phyloP scores from a whole-genome alignment of 2,113 vertebrate species.

The Mohoua ochrocephala region DNA sequence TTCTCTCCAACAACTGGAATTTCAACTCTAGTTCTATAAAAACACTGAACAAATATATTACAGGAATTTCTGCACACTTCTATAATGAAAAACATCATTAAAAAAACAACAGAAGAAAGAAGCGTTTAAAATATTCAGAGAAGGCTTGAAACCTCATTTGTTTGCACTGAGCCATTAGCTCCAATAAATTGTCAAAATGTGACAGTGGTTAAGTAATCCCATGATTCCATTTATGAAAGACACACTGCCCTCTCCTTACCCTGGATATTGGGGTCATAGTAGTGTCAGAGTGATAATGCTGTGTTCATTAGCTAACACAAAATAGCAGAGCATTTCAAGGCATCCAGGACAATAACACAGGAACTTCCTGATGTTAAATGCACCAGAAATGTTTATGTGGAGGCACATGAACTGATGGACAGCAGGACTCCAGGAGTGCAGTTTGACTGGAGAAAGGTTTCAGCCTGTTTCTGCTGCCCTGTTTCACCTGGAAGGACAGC shows the following conservation, averaged over 20 bases:
- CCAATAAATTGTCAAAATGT: not conserved
- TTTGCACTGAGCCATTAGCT: not conserved
- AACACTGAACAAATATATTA: not conserved
- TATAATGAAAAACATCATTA: not conserved
- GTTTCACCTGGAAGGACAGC: not conserved
- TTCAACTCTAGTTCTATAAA: not conserved
- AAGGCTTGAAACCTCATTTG: not conserved
- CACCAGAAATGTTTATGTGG: not conserved
- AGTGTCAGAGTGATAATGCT: not conserved
- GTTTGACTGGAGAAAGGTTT: not conserved
- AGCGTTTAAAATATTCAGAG: not conserved
- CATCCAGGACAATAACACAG: not conserved
- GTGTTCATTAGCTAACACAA: not conserved
- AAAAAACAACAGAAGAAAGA: not conserved
- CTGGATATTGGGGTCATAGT: not conserved
- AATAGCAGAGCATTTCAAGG: not conserved
- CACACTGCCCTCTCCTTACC: not conserved
- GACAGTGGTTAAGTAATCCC: not conserved
- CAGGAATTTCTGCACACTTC: not conserved
- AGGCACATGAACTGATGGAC: not conserved
- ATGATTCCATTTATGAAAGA: not conserved
- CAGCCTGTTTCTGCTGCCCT: not conserved
- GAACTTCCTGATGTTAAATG: not conserved
- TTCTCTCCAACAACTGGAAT: not conserved
- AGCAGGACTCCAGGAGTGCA: not conserved